Evolutionary conservation across 2,113 vertebrate genomes (phyloP), one percentile per base, ranked within the genome.

Genomic region (Entelurus aequoreus): DNA sequence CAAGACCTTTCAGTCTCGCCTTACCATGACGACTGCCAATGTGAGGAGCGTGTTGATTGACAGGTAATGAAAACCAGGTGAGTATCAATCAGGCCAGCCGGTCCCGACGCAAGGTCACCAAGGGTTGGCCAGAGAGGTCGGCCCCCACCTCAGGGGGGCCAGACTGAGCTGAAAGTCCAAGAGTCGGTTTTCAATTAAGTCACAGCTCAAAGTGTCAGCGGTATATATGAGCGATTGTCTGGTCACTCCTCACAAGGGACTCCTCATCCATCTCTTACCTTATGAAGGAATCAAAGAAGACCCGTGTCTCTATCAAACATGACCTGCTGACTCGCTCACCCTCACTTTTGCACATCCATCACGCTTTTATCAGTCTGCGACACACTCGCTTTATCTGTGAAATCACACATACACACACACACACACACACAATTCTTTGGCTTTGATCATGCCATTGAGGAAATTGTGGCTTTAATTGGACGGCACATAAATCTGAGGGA

Each of bases 101-200:
- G 62, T 62, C 65, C 50, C 11, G 62, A 62, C 56, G 65, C 28
- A 52, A 75, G 88, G 84, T 87, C 86, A 77, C 54, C 52, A 68
- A 51, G 69, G 87, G 81, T 83, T 70, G 68, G 53, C 74, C 78
- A 47, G 35, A 75, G 74, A 72, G 84, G 84, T 88, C 87, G 83
- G 10, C 58, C 52, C 51, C 67, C 69, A 76, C 66, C 71, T 66
- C 69, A 74, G 77, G 68, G 76, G 79, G 75, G 72, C 63, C 62
- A 61, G 57, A 62, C 66, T 4, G 48, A 55, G 51, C 48, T 71
- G 86, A 82, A 85, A 88, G 77, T 80, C 5, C 51, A 56, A 69
- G 81, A 68, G 77, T 89, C 85, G 21, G 83, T 86, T 90, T 90
- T 86, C 87, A 87, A 86, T 85, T 85, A 78, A 78, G 76, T 72